A percentile compares a stretch with the other conserved stretches of the same genome.
phyloP scores from a whole-genome alignment of 1,140 invertebrate genomes.

The Platorchestia sp. region DNA sequence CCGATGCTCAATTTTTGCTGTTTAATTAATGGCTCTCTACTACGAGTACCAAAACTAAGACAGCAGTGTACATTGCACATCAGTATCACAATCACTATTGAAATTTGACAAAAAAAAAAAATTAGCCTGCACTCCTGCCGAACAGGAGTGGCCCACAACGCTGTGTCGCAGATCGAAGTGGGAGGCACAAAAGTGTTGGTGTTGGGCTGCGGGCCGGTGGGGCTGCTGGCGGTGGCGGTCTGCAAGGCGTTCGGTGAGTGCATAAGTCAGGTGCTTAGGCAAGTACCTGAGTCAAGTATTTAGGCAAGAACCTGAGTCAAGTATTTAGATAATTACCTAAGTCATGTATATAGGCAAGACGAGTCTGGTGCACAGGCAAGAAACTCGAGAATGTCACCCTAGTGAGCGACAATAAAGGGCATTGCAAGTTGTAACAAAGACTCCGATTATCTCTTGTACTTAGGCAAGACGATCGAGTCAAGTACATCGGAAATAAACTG shows the following conservation, averaged over 20 bases:
- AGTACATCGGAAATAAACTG: no score
- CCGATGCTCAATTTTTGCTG: neutral
- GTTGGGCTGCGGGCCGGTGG: conserved; percentile 61
- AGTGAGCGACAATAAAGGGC: no score
- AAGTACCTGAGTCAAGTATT: no score
- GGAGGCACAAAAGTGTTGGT: conserved; percentile 60
- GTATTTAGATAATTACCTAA: no score
- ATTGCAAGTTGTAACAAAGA: no score
- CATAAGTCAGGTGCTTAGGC: no score
- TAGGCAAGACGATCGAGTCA: no score
- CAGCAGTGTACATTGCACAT: neutral
- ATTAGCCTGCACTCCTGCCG: neutral
- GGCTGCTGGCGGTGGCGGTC: conserved; percentile 60
- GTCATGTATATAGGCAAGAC: no score
- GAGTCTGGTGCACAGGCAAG: no score
- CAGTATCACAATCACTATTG: neutral
- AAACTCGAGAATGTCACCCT: no score
- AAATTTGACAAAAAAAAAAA: neutral
- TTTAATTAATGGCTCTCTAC: neutral
- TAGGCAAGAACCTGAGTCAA: no score
- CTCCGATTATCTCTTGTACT: no score
- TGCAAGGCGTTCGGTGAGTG: conserved; percentile 60
- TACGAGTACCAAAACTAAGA: neutral
- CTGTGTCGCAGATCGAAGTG: conserved; percentile 61
- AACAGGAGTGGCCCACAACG: conserved; percentile 64